Base-by-base conservation (phyloP, 1,140 invertebrate genomes). In the Trichonephila clavata region DNA sequence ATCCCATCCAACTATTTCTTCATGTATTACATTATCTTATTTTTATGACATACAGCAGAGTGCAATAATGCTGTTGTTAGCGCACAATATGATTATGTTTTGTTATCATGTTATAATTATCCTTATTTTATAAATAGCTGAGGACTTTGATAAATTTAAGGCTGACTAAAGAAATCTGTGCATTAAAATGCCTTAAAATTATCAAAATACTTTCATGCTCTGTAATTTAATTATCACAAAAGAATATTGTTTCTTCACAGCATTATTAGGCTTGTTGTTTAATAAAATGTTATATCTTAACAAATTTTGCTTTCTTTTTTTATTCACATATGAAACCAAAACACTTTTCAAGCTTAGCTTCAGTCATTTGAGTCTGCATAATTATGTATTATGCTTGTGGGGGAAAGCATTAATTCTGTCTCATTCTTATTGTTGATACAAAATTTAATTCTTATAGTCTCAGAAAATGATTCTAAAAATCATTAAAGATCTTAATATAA, bases 41-140 rank as follows among this genome's bases (percentile, higher is more conserved):
- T 86, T 86, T 92, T 86, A 86, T 86, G 83, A 92, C 39, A 68
- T 86, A 86, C 91, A 88, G 86, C 84, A 93, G 86, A 93, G 86
- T 93, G 92, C 92, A 93, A 93, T 93, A 93, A 92, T 87, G 92
- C 92, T 93, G 92, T 93, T 93, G 61, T 93, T 93, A 93, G 86
- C 92, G 92, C 92, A 93, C 92, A 93, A 93, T 87, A 80, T 93
- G 92, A 80, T 93, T 90, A 89, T 89, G 43, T 90, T 90, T 90
- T 93, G 84, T 88, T 93, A 87, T 60, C 50, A 71, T 87, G 92
- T 93, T 93, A 27, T 61, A 77, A 88, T 61, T 92, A 86, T 86
- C 59, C 61, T 21, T 92, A 71, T n/a, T 87, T 61, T 81, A 87
- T 50, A 39, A 43, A 87, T 20, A 57, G 24, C 21, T 81, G 20